Evolutionary conservation across 2,113 vertebrate genomes (phyloP).

Genomic region (Rhinoderma darwinii): DNA sequence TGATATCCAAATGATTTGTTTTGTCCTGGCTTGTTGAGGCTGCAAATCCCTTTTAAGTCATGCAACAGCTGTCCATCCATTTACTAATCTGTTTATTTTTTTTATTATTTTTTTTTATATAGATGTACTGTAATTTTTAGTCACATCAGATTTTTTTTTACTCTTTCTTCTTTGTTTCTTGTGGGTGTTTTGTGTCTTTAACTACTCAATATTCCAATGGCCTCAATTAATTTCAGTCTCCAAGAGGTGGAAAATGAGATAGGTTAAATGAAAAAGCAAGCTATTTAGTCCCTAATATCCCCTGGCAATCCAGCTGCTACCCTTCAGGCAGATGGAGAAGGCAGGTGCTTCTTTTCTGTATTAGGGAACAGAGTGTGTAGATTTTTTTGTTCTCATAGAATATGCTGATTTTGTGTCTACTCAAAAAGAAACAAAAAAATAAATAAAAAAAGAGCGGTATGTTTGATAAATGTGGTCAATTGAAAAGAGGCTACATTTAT

Average conservation of each 20-base stretch:
- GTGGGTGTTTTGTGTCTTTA: not conserved
- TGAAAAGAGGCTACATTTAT: too few species aligned
- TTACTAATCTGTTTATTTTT: slow-evolving; percentile 15
- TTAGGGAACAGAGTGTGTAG: not conserved
- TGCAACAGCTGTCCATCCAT: slow-evolving; percentile 33
- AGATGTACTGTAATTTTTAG: not conserved
- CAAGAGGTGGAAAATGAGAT: not conserved
- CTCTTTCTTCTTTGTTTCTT: not conserved
- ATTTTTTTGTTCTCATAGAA: slow-evolving; percentile 11
- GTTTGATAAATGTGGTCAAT: not conserved
- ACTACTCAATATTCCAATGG: not conserved
- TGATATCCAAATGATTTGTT: slow-evolving; percentile 25
- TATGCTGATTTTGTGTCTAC: slow-evolving; percentile 34
- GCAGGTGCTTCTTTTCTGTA: slow-evolving; percentile 41
- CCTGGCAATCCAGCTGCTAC: slow-evolving; percentile 39
- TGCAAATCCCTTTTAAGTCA: slow-evolving; percentile 49
- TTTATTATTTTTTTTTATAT: not conserved
- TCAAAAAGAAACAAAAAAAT: too few species aligned
- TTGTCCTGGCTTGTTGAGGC: slow-evolving; percentile 16
- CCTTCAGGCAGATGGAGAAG: slow-evolving; percentile 37
- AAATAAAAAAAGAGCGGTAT: not conserved
- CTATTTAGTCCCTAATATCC: slow-evolving; percentile 23
- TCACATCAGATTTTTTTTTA: not conserved
- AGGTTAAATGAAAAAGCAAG: slow-evolving; percentile 30
- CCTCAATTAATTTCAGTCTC: not conserved